A percentile compares a stretch with the other conserved stretches of the same genome.
Evolutionary conservation across 2,113 vertebrate genomes (phyloP).

Genomic region (Oxyruncus cristatus): DNA sequence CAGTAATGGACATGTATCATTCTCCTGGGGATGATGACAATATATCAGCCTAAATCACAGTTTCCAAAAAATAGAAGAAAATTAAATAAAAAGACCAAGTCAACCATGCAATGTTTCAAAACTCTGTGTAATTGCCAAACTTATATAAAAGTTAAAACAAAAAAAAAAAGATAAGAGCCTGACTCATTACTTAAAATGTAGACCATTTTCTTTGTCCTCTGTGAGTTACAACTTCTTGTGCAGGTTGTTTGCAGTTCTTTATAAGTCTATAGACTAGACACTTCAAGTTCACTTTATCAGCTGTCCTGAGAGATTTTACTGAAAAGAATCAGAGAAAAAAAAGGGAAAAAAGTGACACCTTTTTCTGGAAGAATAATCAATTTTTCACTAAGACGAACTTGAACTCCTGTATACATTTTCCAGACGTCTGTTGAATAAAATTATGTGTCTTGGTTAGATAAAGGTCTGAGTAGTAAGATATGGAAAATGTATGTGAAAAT

Average conservation of each 20-base stretch:
- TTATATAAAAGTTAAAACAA: neutral
- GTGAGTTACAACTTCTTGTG: neutral
- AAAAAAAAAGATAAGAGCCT: neutral
- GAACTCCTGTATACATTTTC: neutral
- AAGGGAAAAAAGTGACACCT: neutral
- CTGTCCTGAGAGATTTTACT: conserved; percentile 19
- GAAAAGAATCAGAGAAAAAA: neutral
- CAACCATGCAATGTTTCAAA: neutral
- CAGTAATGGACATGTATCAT: neutral
- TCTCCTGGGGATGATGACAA: neutral
- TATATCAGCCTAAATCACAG: neutral
- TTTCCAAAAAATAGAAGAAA: neutral
- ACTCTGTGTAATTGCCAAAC: neutral
- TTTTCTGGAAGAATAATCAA: neutral
- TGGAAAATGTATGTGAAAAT: neutral
- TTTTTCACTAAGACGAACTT: neutral
- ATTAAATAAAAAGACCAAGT: neutral
- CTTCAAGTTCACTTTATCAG: conserved; percentile 11
- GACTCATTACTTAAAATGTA: neutral
- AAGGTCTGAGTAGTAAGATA: neutral
- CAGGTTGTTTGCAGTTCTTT: conserved; percentile 22
- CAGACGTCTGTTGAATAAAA: neutral
- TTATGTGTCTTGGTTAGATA: neutral
- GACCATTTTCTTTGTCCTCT: neutral
- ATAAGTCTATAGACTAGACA: neutral